Base-by-base conservation (phyloP, 2,888 invertebrate species). In the Hymenopus coronatus region DNA sequence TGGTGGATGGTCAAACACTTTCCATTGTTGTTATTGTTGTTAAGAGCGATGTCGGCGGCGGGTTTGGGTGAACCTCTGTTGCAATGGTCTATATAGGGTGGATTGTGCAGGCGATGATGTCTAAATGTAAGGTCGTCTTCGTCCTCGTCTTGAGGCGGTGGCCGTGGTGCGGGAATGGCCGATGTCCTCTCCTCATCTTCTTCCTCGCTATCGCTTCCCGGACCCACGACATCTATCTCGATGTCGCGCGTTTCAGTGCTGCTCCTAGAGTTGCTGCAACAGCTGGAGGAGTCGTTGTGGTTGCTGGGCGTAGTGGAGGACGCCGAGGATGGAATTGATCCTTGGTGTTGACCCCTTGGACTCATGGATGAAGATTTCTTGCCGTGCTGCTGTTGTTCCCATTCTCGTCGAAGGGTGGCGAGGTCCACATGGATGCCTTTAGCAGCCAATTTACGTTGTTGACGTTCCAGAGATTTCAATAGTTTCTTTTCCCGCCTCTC, bases 371-470 rank as follows among this genome's bases (percentile, higher is more conserved):
- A 96, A 96, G 91, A 95, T 95, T 70, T 93, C 94, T 90, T 95
- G 95, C 95, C 95, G 12, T 95, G 93, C 54, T 88, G 96, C 93
- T 97, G 97, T 20, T 97, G 96, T 91, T 98, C 95, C 94, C 98
- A 98, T 93, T 98, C 98, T 85, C 97, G 95, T 91, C 97, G 96
- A 88, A 98, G 94, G 4, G 98, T 97, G 92, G 97, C 97, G 90
- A 98, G 93, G 93, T 98, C 98, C 30, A 98, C 98, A 28, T 97
- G 96, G 92, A 98, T 97, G 91, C 98, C 98, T 93, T 98, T 98
- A 87, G 97, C 97, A 89, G 98, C 96, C 90, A 99, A 95, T 93
- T 99, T 98, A 91, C 98, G 95, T 91, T 98, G 98, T 93, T 98
- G 98, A 89, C 98, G 95, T 93, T 98, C 98, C 91, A 98, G 95